Evolutionary conservation across 2,113 vertebrate species (phyloP).

Genomic region (Tyto alba): DNA sequence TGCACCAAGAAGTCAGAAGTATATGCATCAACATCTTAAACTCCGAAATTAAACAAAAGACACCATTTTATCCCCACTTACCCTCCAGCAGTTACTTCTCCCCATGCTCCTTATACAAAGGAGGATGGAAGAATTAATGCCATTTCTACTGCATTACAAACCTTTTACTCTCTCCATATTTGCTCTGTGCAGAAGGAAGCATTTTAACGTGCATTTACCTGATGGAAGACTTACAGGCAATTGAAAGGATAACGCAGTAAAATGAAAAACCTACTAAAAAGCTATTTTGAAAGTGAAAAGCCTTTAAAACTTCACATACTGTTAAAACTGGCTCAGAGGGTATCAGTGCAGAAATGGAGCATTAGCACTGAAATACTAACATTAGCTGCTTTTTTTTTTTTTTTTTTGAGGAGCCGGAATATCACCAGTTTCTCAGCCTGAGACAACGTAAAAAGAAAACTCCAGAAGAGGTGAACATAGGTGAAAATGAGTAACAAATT

Average conservation of each 20-base stretch:
- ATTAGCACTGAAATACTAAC: background rate
- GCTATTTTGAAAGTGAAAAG: conserved; percentile 4
- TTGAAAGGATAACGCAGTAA: background rate
- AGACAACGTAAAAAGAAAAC: background rate
- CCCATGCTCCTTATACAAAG: background rate
- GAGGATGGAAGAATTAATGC: background rate
- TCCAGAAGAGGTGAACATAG: background rate
- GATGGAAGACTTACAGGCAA: background rate
- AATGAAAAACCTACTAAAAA: background rate
- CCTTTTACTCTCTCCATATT: background rate
- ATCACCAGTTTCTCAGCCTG: background rate
- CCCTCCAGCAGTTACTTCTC: background rate
- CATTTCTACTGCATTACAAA: background rate
- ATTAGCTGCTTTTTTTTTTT: background rate
- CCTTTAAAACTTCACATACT: background rate
- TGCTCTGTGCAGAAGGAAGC: background rate
- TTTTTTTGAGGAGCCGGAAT: background rate
- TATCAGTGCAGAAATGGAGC: background rate
- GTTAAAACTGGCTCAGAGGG: background rate
- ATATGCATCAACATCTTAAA: background rate
- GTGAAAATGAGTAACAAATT: background rate
- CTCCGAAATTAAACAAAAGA: background rate
- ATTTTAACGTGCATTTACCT: background rate
- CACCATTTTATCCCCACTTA: background rate
- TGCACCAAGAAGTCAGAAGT: background rate